Conservation (phyloP, 2,888 invertebrate species). For the Dermolepida albohirtum region DNA sequence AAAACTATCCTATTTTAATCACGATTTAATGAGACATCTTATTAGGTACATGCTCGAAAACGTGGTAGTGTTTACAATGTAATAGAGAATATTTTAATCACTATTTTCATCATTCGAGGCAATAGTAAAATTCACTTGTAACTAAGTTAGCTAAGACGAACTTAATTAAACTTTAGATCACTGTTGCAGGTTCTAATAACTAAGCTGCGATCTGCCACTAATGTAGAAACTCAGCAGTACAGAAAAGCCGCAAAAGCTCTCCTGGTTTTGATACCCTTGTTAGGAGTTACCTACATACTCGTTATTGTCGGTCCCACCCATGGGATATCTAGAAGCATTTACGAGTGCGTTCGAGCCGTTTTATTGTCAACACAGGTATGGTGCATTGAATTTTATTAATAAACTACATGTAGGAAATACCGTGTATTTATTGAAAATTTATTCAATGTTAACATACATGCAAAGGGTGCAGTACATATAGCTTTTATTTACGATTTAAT, state of each 20-base stretch:
- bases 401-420: no score
- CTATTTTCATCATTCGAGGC: no score
- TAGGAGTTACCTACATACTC: slow-evolving; percentile 89
- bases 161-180: slow-evolving; percentile 12
- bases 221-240: slow-evolving; percentile 87
- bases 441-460: no score
- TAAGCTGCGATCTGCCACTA: slow-evolving; percentile 88
- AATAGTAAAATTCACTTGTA: not conserved
- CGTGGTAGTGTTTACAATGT: not conserved
- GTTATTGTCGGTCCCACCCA: slow-evolving; percentile 84
- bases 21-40: no score
- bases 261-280: slow-evolving; percentile 86
- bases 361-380: slow-evolving; percentile 89
- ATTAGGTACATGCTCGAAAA: no score
- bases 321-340: slow-evolving; percentile 79
- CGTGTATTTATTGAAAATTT: no score
- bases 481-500: no score
- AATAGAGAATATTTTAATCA: no score
- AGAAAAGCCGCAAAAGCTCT: slow-evolving; percentile 90
- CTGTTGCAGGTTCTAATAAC: slow-evolving; percentile 85
- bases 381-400: not conserved
- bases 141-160: not conserved
- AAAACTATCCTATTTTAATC: no score
- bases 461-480: no score
- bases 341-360: slow-evolving; percentile 81